Evolutionary conservation across 1,140 invertebrate species (phyloP).

Genomic region (Cylas formicarius): DNA sequence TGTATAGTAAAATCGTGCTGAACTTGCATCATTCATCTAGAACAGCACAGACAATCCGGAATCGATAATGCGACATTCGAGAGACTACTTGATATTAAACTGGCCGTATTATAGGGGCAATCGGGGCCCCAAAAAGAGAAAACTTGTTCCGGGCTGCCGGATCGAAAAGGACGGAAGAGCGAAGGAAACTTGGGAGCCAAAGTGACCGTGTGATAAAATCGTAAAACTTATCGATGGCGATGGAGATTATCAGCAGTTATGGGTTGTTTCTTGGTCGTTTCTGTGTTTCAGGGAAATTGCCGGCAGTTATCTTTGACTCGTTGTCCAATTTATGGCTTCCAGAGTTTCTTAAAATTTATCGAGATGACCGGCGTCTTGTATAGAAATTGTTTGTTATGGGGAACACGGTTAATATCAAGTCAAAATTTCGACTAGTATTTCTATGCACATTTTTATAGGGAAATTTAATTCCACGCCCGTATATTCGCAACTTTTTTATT

Average conservation of each 20-base stretch:
- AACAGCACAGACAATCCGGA: constrained; percentile 9
- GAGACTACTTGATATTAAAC: constrained; percentile 36
- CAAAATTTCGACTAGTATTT: too few species aligned
- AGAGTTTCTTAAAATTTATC: constrained; percentile 18
- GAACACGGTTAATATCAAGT: too few species aligned
- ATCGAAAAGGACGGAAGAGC: constrained; percentile 6
- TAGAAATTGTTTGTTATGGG: too few species aligned
- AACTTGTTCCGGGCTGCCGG: too few species aligned
- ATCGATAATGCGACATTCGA: constrained; percentile 28
- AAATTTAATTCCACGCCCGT: too few species aligned
- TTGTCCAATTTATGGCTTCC: constrained; percentile 23
- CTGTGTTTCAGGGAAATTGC: constrained; percentile 37
- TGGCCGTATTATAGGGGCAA: constrained; percentile 32
- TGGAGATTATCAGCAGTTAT: constrained; percentile 40
- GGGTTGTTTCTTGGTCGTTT: constrained; percentile 39
- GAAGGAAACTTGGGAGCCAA: constrained; percentile 19
- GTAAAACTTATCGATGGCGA: constrained; percentile 39
- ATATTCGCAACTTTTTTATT: too few species aligned
- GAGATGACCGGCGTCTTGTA: too few species aligned
- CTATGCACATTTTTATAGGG: too few species aligned
- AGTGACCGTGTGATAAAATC: constrained; percentile 37
- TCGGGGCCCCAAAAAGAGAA: constrained; percentile 10
- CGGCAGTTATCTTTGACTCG: constrained; percentile 28
- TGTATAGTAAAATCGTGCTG: constrained; percentile 15
- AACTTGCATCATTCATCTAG: constrained; percentile 13